A percentile compares a stretch with the other conserved stretches of the same genome.
Evolutionary conservation across 2,113 vertebrate genomes (phyloP).

Genomic region (Tragelaphus scriptus): DNA sequence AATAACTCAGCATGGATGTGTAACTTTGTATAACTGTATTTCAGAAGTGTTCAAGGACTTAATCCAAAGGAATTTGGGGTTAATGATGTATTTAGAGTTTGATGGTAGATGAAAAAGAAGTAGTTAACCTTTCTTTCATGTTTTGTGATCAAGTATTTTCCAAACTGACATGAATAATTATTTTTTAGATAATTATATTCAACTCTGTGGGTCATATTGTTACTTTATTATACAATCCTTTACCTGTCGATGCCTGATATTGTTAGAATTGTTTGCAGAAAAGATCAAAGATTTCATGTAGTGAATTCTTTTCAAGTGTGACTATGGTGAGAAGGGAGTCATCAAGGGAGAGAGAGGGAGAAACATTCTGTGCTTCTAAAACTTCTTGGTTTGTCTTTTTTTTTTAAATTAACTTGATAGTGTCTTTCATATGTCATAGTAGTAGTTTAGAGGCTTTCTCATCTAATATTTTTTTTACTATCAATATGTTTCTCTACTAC

Average conservation of each 20-base stretch:
- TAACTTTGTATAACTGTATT: slow-evolving; percentile 77
- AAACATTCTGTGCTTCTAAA: slow-evolving; percentile 68
- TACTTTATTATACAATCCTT: slow-evolving; percentile 78
- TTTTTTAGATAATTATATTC: slow-evolving; percentile 80
- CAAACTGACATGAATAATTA: slow-evolving; percentile 81
- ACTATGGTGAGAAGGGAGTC: slow-evolving; percentile 34
- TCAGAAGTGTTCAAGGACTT: slow-evolving; percentile 74
- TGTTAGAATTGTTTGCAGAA: slow-evolving; percentile 69
- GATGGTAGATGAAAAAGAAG: slow-evolving; percentile 82
- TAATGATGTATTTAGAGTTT: slow-evolving; percentile 84
- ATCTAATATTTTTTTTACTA: slow-evolving; percentile 60
- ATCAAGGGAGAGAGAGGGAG: background rate
- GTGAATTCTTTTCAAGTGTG: slow-evolving; percentile 61
- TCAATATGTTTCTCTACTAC: slow-evolving; percentile 52
- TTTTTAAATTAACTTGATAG: slow-evolving; percentile 60
- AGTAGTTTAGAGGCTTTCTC: slow-evolving; percentile 62
- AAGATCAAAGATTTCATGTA: slow-evolving; percentile 65
- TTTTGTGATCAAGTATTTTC: slow-evolving; percentile 91
- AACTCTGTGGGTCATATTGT: slow-evolving; percentile 74
- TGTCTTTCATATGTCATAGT: slow-evolving; percentile 73
- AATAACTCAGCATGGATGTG: slow-evolving; percentile 82
- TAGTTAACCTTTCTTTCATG: slow-evolving; percentile 85
- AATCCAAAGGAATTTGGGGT: slow-evolving; percentile 74
- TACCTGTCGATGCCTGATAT: slow-evolving; percentile 85
- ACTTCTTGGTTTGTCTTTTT: slow-evolving; percentile 70